phyloP scores from a whole-genome alignment of 1,140 invertebrate genomes.

The Pararge aegeria region DNA sequence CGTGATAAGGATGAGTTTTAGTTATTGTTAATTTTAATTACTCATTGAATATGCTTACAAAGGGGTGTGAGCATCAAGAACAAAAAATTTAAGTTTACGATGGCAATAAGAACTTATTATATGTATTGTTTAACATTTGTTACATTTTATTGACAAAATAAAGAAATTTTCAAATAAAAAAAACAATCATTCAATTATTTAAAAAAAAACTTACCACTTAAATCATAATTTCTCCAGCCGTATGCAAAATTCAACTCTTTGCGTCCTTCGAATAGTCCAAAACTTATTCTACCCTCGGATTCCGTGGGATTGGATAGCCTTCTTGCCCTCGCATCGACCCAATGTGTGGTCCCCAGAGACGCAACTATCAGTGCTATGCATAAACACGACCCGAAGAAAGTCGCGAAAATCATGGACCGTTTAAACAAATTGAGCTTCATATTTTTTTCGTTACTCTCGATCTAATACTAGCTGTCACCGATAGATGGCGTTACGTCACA shows the following conservation, averaged over 20 bases:
- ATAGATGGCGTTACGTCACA: conserved; percentile 42
- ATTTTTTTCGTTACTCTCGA: conserved; percentile 28
- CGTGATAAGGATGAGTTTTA: too few relatives aligned
- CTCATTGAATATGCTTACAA: too few relatives aligned
- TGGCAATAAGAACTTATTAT: too few relatives aligned
- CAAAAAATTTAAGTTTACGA: too few relatives aligned
- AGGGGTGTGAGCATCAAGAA: too few relatives aligned
- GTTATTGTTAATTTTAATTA: too few relatives aligned
- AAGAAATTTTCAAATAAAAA: too few relatives aligned
- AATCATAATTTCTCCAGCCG: conserved; percentile 87
- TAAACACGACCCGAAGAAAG: conserved; percentile 92
- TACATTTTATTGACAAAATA: too few relatives aligned
- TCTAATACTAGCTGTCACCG: conserved; percentile 5
- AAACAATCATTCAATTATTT: too few relatives aligned
- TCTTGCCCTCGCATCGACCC: conserved; percentile 89
- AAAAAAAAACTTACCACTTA: conserved; percentile 82
- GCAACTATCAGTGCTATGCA: conserved; percentile 91
- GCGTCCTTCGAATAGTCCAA: conserved; percentile 91
- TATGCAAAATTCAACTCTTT: conserved; percentile 91
- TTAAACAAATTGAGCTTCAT: conserved; percentile 83
- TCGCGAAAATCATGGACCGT: conserved; percentile 91
- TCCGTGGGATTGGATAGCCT: conserved; percentile 83
- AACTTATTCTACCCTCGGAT: conserved; percentile 88
- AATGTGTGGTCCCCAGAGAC: conserved; percentile 92
- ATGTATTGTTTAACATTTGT: too few relatives aligned